Percentiles rank a stretch among this genome's conserved stretches.
Evolutionary conservation across 1,140 invertebrate genomes (phyloP).

Genomic region (Anagrus nilaparvatae): DNA sequence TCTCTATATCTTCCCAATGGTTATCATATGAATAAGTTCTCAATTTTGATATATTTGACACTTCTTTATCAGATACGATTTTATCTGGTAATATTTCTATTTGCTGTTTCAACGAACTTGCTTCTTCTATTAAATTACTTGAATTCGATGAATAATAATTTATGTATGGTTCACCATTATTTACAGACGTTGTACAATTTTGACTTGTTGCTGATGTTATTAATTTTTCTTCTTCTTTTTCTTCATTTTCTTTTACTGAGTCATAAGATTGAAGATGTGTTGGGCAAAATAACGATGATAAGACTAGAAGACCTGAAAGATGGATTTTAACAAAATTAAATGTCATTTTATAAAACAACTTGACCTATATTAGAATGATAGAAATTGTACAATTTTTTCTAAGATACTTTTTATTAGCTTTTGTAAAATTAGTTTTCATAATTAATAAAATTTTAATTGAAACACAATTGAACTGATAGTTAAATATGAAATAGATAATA

Average conservation of each 20-base stretch:
- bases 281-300: not conserved
- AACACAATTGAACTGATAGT: not conserved
- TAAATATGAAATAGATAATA: not conserved
- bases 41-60: slow-evolving; percentile 28
- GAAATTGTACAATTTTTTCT: too few species aligned
- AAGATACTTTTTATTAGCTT: too few species aligned
- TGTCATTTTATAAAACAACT: not conserved
- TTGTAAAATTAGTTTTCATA: not conserved
- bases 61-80: slow-evolving; percentile 17
- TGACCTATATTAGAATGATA: not conserved
- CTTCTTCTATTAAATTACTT: not conserved
- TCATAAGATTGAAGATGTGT: not conserved
- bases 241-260: not conserved
- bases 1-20: slow-evolving; percentile 26
- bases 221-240: not conserved
- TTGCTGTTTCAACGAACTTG: not conserved
- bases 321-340: not conserved
- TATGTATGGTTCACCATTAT: too few species aligned
- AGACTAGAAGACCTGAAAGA: not conserved
- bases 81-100: slow-evolving; percentile 5
- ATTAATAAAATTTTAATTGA: not conserved
- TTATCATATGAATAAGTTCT: slow-evolving; percentile 21
- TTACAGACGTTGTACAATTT: slow-evolving; percentile 28
- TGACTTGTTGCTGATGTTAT: slow-evolving; percentile 11
- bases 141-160: slow-evolving; percentile 19